Evolutionary conservation across 2,888 invertebrate species (phyloP).

Genomic region (Limenitis camilla): DNA sequence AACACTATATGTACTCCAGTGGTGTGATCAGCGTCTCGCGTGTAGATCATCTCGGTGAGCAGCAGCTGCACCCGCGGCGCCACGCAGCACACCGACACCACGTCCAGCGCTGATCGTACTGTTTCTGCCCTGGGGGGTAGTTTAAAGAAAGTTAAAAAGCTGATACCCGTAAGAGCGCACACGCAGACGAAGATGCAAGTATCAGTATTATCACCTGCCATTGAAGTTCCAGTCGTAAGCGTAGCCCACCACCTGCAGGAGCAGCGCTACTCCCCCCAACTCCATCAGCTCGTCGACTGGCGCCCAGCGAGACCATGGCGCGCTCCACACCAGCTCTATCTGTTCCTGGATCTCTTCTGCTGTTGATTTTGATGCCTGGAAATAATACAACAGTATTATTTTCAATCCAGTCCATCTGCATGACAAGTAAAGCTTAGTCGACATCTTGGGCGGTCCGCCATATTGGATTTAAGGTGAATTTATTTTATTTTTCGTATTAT

Average conservation of each 20-base stretch:
- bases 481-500: too few relatives aligned
- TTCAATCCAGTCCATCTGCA: too few relatives aligned
- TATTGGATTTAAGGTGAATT: too few relatives aligned
- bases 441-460: too few relatives aligned
- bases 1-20: conserved; percentile 88
- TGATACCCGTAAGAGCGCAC: too few relatives aligned
- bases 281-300: conserved; percentile 91
- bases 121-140: conserved; percentile 60
- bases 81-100: conserved; percentile 91
- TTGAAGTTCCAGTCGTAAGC: conserved; percentile 95
- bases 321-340: conserved; percentile 85
- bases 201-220: conserved; percentile 77
- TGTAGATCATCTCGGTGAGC: conserved; percentile 83
- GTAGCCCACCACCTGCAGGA: conserved; percentile 90
- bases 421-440: too few relatives aligned
- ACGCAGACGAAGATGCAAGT: too few relatives aligned
- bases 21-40: conserved; percentile 84
- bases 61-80: conserved; percentile 85
- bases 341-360: conserved; percentile 91
- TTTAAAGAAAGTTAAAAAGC: too few relatives aligned
- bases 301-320: conserved; percentile 84
- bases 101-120: conserved; percentile 79
- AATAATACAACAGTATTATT: neutral
- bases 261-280: conserved; percentile 86
- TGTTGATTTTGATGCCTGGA: conserved; percentile 76